Evolutionary conservation across 1,140 invertebrate genomes (phyloP), one percentile per base, ranked within the genome.

Genomic region (Pseudachorutes palmiensis): DNA sequence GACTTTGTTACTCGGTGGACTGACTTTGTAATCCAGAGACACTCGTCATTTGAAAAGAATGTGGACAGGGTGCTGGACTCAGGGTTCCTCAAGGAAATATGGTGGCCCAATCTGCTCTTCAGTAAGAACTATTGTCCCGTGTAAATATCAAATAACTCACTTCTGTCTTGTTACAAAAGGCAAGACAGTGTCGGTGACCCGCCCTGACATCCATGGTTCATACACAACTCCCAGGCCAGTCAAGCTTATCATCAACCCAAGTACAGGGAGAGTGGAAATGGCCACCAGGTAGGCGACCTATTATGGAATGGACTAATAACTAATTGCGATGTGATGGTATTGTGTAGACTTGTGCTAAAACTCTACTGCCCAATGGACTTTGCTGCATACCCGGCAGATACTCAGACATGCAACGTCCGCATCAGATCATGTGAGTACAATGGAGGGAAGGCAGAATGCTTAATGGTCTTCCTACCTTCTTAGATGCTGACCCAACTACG

Each of bases 311-410:
- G 36, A 45, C 36, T 12, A 12, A 45, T 45, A 45, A 45, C 36
- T 45, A 45, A 45, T 45, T 12, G 9, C 36, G 36, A 45, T 45
- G 19, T 45, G 9, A 19, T 45, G 36, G 19, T 19, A 45, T 45
- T 45, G 36, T 45, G 36, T 55, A 55, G 51, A 55, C 9, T 55
- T 5, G 51, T 55, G 29, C 59, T 61, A 12, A 61, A 30, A 29
- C 59, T 61, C 16, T 32, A 61, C 29, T 61, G 59, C 30, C 59
- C 59, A 19, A 32, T 61, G 30, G 59, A 61, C 30, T 61, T 61
- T 31, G 5, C 5, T 16, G 12, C 29, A 12, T 61, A 32, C 24
- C 59, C 59, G 3, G 59, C 59, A 12, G 59, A 61, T 26, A 61
- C 59, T 12, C 59, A 61, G 30, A 32, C 29, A 30, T 61, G 59